Percentiles rank a stretch among this genome's conserved stretches.
Evolutionary conservation across 2,888 invertebrate species (phyloP).

Genomic region (Leptodirus hochenwartii): DNA sequence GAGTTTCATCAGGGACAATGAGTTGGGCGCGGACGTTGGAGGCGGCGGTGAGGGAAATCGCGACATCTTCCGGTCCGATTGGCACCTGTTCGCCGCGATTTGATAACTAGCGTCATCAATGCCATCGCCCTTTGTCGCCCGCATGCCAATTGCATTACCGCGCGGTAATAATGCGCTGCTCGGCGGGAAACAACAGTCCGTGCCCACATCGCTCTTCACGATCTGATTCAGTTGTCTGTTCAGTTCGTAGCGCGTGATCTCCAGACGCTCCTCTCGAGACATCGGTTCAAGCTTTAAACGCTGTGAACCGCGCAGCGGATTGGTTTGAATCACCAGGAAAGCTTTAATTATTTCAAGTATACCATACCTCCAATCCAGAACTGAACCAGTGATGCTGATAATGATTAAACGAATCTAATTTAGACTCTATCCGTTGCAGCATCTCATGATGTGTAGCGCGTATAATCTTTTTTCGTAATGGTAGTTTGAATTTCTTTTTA

Average conservation of each 20-base stretch:
- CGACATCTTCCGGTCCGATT: no score
- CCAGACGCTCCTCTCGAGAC: slow-evolving; percentile 26
- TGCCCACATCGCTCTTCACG: slow-evolving; percentile 23
- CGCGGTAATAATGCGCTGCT: no score
- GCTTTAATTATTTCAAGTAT: slow-evolving; percentile 1
- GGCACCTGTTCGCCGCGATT: no score
- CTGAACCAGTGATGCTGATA: slow-evolving; percentile 28
- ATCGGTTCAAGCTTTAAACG: slow-evolving; percentile 26
- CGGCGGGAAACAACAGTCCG: slow-evolving; percentile 8
- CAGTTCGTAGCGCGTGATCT: slow-evolving; percentile 26
- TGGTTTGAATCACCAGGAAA: slow-evolving; percentile 4
- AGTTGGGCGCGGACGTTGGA: no score
- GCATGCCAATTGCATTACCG: no score
- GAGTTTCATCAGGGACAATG: no score
- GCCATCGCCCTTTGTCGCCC: no score
- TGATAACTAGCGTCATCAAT: no score
- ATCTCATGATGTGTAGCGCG: slow-evolving; percentile 24
- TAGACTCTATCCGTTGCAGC: slow-evolving; percentile 24
- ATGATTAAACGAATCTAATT: slow-evolving; percentile 19
- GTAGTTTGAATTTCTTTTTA: slow-evolving; percentile 14
- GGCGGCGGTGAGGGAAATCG: neutral
- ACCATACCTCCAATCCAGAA: slow-evolving; percentile 23
- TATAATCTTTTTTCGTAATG: slow-evolving; percentile 17
- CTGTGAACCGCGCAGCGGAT: slow-evolving; percentile 15
- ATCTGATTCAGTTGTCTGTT: slow-evolving; percentile 24